Evolutionary conservation across 2,113 vertebrate species (phyloP).

Genomic region (Ifrita kowaldi): DNA sequence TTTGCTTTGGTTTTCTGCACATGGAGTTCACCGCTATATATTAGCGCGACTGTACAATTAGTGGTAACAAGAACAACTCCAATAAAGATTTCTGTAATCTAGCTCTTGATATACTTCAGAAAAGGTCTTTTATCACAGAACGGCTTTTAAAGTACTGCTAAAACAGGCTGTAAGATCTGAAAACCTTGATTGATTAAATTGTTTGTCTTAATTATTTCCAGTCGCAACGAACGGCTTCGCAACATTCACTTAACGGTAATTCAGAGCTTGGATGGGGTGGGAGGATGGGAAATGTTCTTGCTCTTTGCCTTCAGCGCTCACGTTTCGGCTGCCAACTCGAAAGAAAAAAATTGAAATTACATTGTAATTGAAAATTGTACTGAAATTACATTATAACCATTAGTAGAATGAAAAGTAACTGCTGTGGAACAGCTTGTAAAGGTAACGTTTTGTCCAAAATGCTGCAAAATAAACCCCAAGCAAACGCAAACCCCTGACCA

Average conservation of each 20-base stretch:
- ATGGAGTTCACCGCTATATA: not conserved
- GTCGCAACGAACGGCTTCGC: not conserved
- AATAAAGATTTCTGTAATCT: slow-evolving; percentile 41
- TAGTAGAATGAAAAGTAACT: not conserved
- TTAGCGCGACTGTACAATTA: not conserved
- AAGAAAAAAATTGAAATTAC: not conserved
- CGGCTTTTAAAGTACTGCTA: slow-evolving; percentile 7
- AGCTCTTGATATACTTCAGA: slow-evolving; percentile 15
- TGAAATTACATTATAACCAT: not conserved
- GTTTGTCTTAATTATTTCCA: slow-evolving; percentile 37
- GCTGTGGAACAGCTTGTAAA: not conserved
- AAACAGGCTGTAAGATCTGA: slow-evolving; percentile 12
- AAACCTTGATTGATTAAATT: not conserved
- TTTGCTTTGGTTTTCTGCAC: slow-evolving; percentile 53
- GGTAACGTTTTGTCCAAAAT: not conserved
- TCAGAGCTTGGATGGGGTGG: not conserved
- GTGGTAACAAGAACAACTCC: not conserved
- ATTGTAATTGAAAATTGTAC: not conserved
- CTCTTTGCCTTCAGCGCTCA: not conserved
- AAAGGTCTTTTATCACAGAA: slow-evolving; percentile 16
- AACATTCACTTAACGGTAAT: not conserved
- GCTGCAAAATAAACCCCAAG: not conserved
- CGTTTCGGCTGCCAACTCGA: not conserved
- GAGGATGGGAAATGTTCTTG: not conserved
- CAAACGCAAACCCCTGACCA: not conserved